These are phyloP conservation scores for Pachyseris speciosa DNA, from an alignment of 64 coral and sea anemone species.

Conservation along the genomic window DNA sequence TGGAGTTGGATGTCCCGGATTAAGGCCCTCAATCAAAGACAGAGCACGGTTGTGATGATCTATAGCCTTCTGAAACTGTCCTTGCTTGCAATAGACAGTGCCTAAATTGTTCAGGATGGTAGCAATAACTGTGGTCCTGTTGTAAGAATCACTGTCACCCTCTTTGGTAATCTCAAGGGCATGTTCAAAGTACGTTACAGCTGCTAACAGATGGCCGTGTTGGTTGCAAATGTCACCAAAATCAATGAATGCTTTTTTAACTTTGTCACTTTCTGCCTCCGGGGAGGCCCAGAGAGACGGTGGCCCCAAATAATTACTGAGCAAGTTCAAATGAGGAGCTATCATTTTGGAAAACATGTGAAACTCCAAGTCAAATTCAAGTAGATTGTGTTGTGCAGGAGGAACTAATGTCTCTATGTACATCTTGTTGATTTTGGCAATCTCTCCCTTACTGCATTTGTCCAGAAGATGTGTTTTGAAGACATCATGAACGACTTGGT, in stretches of 20 bases:
- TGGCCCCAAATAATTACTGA: not conserved
- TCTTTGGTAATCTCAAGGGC: not conserved
- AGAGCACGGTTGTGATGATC: not conserved
- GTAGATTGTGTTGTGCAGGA: not conserved
- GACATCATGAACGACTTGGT: conserved; percentile 4
- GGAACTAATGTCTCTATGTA: not conserved
- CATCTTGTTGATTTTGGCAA: not conserved
- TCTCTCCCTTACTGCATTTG: not conserved
- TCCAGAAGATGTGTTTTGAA: not conserved
- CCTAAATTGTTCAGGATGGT: not conserved
- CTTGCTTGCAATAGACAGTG: not conserved
- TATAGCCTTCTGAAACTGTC: not conserved
- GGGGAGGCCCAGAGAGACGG: not conserved
- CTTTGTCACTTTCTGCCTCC: not conserved
- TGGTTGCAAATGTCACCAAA: not conserved
- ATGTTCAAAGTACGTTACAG: not conserved
- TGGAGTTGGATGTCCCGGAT: not conserved
- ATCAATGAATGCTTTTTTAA: not conserved
- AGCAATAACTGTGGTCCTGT: not conserved
- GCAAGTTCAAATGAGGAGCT: not conserved
- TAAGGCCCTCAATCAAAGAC: not conserved
- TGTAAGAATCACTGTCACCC: not conserved
- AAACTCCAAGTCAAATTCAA: too few relatives aligned
- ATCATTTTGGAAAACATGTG: not conserved
- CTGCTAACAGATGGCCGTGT: not conserved